Base-by-base conservation (phyloP, 2,888 invertebrate species). In the Tortricodes alternella region DNA sequence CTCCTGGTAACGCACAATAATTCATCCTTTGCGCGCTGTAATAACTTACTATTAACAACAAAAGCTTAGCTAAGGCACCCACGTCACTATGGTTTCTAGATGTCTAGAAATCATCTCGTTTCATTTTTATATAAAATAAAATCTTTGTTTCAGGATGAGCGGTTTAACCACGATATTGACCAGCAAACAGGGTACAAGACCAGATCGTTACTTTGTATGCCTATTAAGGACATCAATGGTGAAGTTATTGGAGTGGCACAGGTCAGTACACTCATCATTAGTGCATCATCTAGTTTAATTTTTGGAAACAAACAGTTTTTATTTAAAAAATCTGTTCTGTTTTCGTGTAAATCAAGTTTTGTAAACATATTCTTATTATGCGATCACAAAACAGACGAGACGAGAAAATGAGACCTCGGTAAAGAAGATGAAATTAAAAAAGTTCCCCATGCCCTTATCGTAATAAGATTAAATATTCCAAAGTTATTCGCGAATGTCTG, bases 191-290 rank as follows among this genome's bases (percentile, higher is more conserved):
- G 98, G 41, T 98, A 98, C 90, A 95, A 95, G 81, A 98, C 98
- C 51, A 94, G 96, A 85, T 96, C 97, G 52, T 93, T 98, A 65
- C 93, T 98, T 60, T 98, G 98, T 83, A 97, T 98, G 97, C 98
- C 98, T 51, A 98, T 98, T 80, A 96, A 97, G 87, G 98, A 98
- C 87, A 96, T 95, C 79, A 95, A 95, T 73, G 98, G 97, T 29
- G 97, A 98, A 84, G 97, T 99, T 68, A 95, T 99, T 68, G 99
- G 99, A 16, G 98, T 99, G 55, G 99, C 98, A 51, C 98, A 99
- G 93, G 95, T 96, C 84, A 64, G 61, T 58, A 29, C 3, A 9
- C 3, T 27, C 3, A n/a, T 8, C n/a, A 27, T 27, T n/a, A n/a
- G n/a, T n/a, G n/a, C n/a, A n/a, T n/a, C n/a, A n/a, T n/a, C n/a